Evolutionary conservation across 2,797 vertebrate genomes (phyloP).

Genomic region (Paedocypris micromegethes): DNA sequence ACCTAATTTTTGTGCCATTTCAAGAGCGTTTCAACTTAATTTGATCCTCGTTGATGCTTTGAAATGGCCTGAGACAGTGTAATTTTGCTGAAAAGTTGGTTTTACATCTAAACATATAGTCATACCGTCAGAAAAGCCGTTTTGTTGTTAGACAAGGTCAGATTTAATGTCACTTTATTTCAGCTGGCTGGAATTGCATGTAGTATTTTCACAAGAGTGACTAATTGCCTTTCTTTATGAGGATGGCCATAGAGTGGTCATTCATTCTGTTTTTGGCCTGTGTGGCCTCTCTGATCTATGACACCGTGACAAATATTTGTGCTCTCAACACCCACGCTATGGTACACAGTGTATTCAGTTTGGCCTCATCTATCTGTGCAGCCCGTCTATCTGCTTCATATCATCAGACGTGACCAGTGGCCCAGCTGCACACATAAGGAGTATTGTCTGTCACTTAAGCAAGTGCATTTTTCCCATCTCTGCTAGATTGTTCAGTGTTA

Average conservation of each 20-base stretch:
- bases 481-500: constrained; percentile 53
- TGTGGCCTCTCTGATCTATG: constrained; percentile 35
- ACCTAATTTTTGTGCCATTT: too few species aligned
- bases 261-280: constrained; percentile 42
- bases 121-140: too few species aligned
- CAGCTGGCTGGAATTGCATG: constrained; percentile 15
- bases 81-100: too few species aligned
- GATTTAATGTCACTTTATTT: too few species aligned
- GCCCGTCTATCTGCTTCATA: constrained; percentile 13
- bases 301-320: constrained; percentile 44
- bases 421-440: constrained; percentile 57
- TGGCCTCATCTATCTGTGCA: constrained; percentile 38
- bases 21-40: too few species aligned
- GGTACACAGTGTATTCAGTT: constrained; percentile 34
- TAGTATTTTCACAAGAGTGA: constrained; percentile 37
- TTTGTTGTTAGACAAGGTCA: too few species aligned
- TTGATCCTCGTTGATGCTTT: too few species aligned
- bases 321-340: constrained; percentile 38
- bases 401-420: constrained; percentile 23
- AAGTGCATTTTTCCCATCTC: constrained; percentile 60
- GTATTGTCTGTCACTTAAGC: constrained; percentile 57
- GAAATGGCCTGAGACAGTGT: too few species aligned
- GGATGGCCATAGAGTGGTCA: constrained; percentile 29
- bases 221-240: constrained; percentile 37
- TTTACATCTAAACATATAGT: too few species aligned